These are phyloP conservation scores for Podocnemis expansa DNA, from an alignment of 2,113 vertebrate species.

Conservation along the genomic window DNA sequence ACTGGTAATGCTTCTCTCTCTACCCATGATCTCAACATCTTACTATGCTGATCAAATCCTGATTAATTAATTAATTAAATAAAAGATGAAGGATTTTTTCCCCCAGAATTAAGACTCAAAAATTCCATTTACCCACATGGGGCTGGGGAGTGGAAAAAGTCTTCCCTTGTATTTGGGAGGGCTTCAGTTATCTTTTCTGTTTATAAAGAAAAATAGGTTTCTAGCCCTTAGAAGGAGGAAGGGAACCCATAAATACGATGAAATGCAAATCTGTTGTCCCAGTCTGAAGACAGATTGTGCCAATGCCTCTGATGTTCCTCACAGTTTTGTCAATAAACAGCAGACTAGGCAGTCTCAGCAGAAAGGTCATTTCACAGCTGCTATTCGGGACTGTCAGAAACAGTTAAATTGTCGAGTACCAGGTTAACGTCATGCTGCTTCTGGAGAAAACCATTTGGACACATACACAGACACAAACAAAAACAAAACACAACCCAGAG, in stretches of 20 bases:
- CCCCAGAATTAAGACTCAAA: conserved; percentile 57
- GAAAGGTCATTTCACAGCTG: conserved; percentile 41
- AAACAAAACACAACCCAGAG: background rate
- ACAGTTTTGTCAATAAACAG: conserved; percentile 43
- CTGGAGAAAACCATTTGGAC: conserved; percentile 29
- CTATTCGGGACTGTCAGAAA: conserved; percentile 44
- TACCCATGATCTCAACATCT: conserved; percentile 65
- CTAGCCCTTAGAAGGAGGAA: conserved; percentile 54
- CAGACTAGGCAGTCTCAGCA: conserved; percentile 48
- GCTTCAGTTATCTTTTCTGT: conserved; percentile 47
- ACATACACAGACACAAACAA: background rate
- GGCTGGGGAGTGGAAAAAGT: conserved; percentile 67
- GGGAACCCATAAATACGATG: conserved; percentile 13
- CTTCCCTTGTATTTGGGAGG: conserved; percentile 12
- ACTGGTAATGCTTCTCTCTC: conserved; percentile 65
- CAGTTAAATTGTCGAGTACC: conserved; percentile 20
- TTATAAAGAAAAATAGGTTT: conserved; percentile 62
- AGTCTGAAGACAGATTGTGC: background rate
- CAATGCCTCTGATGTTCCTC: conserved; percentile 38
- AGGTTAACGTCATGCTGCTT: background rate
- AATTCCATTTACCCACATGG: conserved; percentile 48
- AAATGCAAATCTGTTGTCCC: background rate
- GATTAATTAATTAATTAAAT: conserved; percentile 30
- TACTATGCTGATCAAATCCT: conserved; percentile 51
- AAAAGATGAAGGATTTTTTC: conserved; percentile 56